These are phyloP conservation scores for Sylvietta virens DNA, from an alignment of 2,113 vertebrate genomes.

Conservation along the genomic window DNA sequence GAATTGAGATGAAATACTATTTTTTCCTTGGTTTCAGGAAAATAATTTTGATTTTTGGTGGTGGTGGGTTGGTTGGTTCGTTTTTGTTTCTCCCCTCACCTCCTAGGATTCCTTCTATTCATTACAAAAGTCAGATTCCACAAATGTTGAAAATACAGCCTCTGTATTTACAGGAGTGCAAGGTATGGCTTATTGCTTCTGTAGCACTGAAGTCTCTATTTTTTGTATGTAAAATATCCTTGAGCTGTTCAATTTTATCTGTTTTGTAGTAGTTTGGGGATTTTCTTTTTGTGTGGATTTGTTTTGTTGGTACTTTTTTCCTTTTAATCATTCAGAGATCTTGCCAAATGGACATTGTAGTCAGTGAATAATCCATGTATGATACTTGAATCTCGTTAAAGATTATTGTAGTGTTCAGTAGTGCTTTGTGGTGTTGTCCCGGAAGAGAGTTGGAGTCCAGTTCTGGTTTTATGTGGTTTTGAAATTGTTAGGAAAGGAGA, in stretches of 20 bases:
- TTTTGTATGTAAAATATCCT: background rate
- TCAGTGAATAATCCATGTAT: background rate
- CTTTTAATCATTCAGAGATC: background rate
- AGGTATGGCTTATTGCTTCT: background rate
- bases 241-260: background rate
- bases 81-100: background rate
- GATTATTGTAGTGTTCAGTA: background rate
- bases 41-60: background rate
- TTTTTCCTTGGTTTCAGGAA: background rate
- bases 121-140: background rate
- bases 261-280: background rate
- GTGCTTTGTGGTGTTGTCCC: background rate
- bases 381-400: conserved; percentile 10
- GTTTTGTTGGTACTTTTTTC: background rate
- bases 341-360: background rate
- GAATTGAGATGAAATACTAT: background rate
- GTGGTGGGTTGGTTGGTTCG: background rate
- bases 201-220: background rate
- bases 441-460: background rate
- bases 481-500: background rate
- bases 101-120: background rate
- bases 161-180: background rate
- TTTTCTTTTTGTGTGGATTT: background rate
- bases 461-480: background rate
- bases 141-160: background rate